These are phyloP conservation scores for Lepidurus couesii DNA, from an alignment of 1,140 invertebrate species.

Conservation along the genomic window DNA sequence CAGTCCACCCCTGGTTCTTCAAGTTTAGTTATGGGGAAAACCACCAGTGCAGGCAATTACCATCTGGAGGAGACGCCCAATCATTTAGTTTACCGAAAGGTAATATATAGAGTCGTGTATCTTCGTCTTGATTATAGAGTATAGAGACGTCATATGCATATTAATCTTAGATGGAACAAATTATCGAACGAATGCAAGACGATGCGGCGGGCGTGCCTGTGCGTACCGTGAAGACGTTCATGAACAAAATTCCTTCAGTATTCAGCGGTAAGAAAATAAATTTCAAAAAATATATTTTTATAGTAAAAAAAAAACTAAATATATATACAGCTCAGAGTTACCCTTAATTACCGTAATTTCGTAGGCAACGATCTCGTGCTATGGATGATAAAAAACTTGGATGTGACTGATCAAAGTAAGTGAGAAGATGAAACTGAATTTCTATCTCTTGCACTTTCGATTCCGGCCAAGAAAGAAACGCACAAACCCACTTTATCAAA, in stretches of 20 bases:
- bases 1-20: constrained; percentile 38
- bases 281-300: background rate
- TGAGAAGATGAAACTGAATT: background rate
- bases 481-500: too few species aligned
- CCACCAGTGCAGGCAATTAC: constrained; percentile 36
- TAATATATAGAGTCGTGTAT: constrained; percentile 39
- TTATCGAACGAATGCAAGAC: constrained; percentile 95
- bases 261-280: constrained; percentile 63
- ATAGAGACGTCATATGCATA: background rate
- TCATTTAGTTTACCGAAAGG: constrained; percentile 58
- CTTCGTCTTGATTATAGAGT: background rate
- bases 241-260: constrained; percentile 96
- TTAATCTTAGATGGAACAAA: constrained; percentile 80
- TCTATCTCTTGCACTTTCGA: background rate
- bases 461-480: background rate
- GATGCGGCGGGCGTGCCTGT: constrained; percentile 89
- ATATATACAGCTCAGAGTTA: background rate
- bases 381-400: constrained; percentile 90
- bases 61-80: constrained; percentile 52
- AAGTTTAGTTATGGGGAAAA: constrained; percentile 29
- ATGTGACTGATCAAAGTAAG: constrained; percentile 80
- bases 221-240: constrained; percentile 95
- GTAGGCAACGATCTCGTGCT: constrained; percentile 80
- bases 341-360: constrained; percentile 16
- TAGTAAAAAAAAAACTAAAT: background rate